These are phyloP conservation scores for Carettochelys insculpta DNA, from an alignment of 2,113 vertebrate genomes.

Conservation along the genomic window DNA sequence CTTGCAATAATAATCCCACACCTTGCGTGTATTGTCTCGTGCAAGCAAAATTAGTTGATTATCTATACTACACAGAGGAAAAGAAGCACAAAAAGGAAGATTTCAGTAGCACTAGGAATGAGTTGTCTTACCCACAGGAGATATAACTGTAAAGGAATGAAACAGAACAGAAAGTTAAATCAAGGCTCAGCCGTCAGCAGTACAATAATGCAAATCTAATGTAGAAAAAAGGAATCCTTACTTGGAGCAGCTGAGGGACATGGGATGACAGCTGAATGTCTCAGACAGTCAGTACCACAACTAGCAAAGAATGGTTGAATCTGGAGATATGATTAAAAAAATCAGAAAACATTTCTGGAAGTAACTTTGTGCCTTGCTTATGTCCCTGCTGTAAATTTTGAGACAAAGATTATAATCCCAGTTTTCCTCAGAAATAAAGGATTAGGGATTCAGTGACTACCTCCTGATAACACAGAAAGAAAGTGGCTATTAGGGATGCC, in stretches of 20 bases:
- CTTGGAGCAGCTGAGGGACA: slow-evolving; percentile 59
- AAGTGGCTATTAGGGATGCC: not conserved
- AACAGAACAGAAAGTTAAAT: slow-evolving; percentile 27
- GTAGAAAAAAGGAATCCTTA: slow-evolving; percentile 37
- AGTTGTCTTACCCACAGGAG: slow-evolving; percentile 42
- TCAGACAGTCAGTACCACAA: slow-evolving; percentile 76
- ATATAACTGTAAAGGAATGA: slow-evolving; percentile 25
- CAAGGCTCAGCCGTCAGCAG: not conserved
- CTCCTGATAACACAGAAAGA: not conserved
- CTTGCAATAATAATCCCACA: not conserved
- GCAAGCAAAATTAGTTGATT: not conserved
- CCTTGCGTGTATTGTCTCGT: not conserved
- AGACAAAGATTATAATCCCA: not conserved
- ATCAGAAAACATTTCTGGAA: not conserved
- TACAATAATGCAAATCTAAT: not conserved
- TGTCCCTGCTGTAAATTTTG: not conserved
- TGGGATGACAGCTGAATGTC: slow-evolving; percentile 32
- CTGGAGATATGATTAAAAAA: slow-evolving; percentile 63
- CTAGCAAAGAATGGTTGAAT: slow-evolving; percentile 75
- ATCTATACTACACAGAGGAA: not conserved
- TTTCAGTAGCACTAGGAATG: not conserved
- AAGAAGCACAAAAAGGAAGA: not conserved
- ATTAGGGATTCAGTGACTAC: not conserved
- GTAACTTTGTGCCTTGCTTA: not conserved
- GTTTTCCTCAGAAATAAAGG: not conserved